These are phyloP conservation scores for Melipona bicolor DNA, from an alignment of 2,888 invertebrate species.

Conservation along the genomic window DNA sequence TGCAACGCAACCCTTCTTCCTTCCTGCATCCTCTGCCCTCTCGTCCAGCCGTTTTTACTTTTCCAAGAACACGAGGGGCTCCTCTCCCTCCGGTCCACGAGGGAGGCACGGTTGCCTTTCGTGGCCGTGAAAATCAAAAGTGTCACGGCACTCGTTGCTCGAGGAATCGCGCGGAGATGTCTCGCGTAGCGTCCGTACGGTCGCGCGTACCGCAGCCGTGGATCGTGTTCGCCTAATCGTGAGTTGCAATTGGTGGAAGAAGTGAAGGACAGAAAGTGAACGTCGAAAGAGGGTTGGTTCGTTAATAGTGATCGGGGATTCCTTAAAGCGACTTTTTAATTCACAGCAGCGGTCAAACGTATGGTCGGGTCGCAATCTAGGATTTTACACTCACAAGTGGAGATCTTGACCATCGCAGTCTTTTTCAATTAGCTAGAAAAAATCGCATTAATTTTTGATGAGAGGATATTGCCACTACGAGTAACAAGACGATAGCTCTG, in stretches of 20 bases:
- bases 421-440: no score
- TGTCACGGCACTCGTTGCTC: constrained; percentile 27
- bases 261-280: not conserved
- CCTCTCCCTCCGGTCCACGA: not conserved
- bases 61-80: not conserved
- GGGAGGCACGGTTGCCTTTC: not conserved
- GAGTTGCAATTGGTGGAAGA: not conserved
- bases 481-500: no score
- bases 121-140: constrained; percentile 63
- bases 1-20: constrained; percentile 16
- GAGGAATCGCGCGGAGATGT: constrained; percentile 9
- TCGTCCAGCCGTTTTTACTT: not conserved
- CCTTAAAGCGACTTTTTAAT: not conserved
- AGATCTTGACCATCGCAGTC: no score
- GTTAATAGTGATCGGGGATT: constrained; percentile 4
- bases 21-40: not conserved
- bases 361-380: no score
- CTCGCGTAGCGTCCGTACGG: not conserved
- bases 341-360: no score
- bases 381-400: no score
- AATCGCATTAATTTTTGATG: no score
- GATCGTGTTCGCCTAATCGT: not conserved
- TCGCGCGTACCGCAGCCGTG: not conserved
- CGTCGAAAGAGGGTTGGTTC: not conserved
- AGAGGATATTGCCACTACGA: no score